Evolutionary conservation across 2,797 vertebrate species (phyloP).

Genomic region (Enteromius argenteus): DNA sequence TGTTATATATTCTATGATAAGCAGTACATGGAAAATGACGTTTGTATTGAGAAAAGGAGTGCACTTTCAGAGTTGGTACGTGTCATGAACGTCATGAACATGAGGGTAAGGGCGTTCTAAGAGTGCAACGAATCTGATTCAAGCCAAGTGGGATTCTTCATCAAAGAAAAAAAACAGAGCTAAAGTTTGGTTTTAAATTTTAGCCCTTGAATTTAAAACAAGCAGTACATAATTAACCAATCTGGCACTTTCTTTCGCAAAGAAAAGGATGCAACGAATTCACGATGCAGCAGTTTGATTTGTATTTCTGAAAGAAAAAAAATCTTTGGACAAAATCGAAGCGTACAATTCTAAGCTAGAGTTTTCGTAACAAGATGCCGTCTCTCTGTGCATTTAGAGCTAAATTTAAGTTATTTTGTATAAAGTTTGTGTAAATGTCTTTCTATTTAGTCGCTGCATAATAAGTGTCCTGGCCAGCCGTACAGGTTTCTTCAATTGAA

Average conservation of each 20-base stretch:
- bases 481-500: conserved; percentile 9
- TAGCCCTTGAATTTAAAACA: conserved; percentile 57
- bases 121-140: conserved; percentile 22
- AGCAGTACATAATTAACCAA: conserved; percentile 8
- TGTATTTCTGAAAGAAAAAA: not conserved
- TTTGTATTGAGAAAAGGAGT: conserved; percentile 30
- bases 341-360: conserved; percentile 15
- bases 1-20: conserved; percentile 39
- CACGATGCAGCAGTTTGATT: conserved; percentile 28
- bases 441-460: conserved; percentile 12
- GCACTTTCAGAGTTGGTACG: conserved; percentile 26
- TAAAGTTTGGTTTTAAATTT: conserved; percentile 53
- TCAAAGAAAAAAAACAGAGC: conserved; percentile 41
- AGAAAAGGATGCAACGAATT: conserved; percentile 5
- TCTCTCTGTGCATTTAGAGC: conserved; percentile 10
- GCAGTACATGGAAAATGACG: conserved; percentile 27
- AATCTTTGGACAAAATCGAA: conserved; percentile 37
- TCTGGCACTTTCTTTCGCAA: conserved; percentile 27
- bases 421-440: conserved; percentile 10
- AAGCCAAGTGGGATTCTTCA: conserved; percentile 17
- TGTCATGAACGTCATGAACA: conserved; percentile 20
- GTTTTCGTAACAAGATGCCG: conserved; percentile 13
- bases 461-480: not conserved
- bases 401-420: conserved; percentile 17
- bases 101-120: conserved; percentile 20